phyloP scores from a whole-genome alignment of 2,888 invertebrate genomes.

The Eupithecia abbreviata region DNA sequence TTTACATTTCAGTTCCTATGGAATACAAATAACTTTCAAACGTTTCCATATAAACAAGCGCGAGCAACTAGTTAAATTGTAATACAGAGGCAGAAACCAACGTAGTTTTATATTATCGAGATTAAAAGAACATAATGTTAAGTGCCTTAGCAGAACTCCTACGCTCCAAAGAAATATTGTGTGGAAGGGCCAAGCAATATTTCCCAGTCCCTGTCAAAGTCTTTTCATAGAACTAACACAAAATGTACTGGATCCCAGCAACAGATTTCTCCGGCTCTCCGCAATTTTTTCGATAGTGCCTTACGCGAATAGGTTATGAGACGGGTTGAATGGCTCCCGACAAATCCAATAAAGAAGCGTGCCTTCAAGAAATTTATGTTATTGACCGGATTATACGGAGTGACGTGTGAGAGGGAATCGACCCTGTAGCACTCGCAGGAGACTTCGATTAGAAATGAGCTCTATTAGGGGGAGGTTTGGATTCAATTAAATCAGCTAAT shows the following conservation, averaged over 20 bases:
- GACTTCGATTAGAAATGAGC: conserved; percentile 9
- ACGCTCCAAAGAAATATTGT: background rate
- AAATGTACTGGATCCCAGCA: conserved; percentile 48
- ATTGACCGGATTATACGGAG: conserved; percentile 79
- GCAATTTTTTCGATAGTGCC: conserved; percentile 65
- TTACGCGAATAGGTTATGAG: conserved; percentile 64
- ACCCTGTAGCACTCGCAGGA: conserved; percentile 12
- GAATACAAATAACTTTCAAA: no score
- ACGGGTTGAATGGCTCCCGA: conserved; percentile 70
- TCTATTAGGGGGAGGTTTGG: conserved; percentile 2
- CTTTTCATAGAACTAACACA: conserved; percentile 33
- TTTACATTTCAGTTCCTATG: no score
- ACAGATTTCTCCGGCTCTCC: conserved; percentile 59
- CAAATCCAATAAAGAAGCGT: conserved; percentile 79
- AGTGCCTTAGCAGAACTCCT: background rate
- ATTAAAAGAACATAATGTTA: background rate
- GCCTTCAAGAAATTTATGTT: conserved; percentile 79
- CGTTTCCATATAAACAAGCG: no score
- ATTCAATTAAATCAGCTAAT: conserved; percentile 5
- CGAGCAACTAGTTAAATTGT: no score
- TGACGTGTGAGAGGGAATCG: conserved; percentile 66
- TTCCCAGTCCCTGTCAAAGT: background rate
- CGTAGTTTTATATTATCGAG: background rate
- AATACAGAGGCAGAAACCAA: background rate
- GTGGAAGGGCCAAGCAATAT: background rate